phyloP scores from a whole-genome alignment of 2,113 vertebrate genomes.

The Corythoichthys intestinalis region DNA sequence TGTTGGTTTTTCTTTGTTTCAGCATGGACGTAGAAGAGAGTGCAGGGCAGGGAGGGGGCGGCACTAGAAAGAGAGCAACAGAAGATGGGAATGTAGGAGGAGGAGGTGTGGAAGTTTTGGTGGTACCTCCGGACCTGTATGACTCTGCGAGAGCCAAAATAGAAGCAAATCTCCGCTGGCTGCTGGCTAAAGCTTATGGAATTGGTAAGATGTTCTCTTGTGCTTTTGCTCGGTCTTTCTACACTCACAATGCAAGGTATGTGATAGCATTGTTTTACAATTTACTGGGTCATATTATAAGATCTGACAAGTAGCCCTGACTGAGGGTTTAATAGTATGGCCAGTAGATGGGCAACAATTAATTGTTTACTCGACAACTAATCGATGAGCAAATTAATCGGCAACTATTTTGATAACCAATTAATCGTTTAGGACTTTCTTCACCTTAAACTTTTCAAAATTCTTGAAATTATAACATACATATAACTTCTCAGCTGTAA shows the following conservation, averaged over 20 bases:
- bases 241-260: not conserved
- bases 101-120: slow-evolving; percentile 42
- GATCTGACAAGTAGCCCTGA: not conserved
- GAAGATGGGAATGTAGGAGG: slow-evolving; percentile 19
- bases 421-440: too few species aligned
- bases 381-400: too few species aligned
- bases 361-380: too few species aligned
- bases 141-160: slow-evolving; percentile 86
- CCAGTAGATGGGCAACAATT: not conserved
- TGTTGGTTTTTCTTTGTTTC: slow-evolving; percentile 13
- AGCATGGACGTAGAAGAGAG: slow-evolving; percentile 63
- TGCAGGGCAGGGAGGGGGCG: slow-evolving; percentile 55
- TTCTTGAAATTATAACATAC: too few species aligned
- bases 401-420: too few species aligned
- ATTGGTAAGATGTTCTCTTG: slow-evolving; percentile 74
- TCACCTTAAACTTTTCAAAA: too few species aligned
- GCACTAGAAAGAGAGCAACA: slow-evolving; percentile 55
- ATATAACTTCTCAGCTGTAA: too few species aligned
- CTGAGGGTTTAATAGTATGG: not conserved
- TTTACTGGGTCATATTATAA: not conserved
- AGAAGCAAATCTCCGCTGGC: slow-evolving; percentile 95
- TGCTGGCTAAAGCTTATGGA: slow-evolving; percentile 94
- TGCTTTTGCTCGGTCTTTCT: not conserved
- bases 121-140: slow-evolving; percentile 56
- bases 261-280: not conserved